Base-by-base conservation (phyloP, 2,797 vertebrate genomes). In the Lycodopsis pacificus region DNA sequence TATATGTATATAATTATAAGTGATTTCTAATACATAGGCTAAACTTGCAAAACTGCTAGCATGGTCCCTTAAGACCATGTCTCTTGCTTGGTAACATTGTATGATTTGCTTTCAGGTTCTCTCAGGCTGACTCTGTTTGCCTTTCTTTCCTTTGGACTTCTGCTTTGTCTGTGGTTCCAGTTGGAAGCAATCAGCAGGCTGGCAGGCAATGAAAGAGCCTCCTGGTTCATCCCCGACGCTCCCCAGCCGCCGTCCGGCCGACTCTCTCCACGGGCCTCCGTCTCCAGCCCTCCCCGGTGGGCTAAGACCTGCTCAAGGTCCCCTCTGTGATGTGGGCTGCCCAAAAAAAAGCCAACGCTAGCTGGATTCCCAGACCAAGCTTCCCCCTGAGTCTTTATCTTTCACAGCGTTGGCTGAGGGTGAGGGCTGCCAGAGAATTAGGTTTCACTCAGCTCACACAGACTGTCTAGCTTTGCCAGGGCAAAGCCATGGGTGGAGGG, bases 121-220 rank as follows among this genome's bases (percentile, higher is more conserved):
- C 74, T 76, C 15, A 66, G 77, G 38, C 48, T 48, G 64, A 49
- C 71, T 61, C 19, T 46, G 57, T 74, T 57, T 69, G 67, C 69
- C 66, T 69, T 73, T 53, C 83, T 73, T 11, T 71, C 32, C 65
- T 71, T 46, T 83, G 59, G 71, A 75, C 61, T 70, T 54, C 51
- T 84, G 68, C 81, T 81, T 91, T 84, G 80, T 86, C 76, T 84
- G 56, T 72, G 70, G 77, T 65, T 91, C 83, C 89, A 91, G 84
- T 93, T 91, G 88, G 90, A 94, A 89, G 65, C 84, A 81, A 79
- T 89, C 85, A 86, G 71, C 63, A 44, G 59, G 78, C 85, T 95
- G 94, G 93, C 90, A 93, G 80, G n/a, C 73, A 90, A 91, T 93
- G 80, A 94, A 94, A 95, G 91, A 63, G 66, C 81, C 86, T 57